Percentiles rank a stretch among this genome's conserved stretches.
These are phyloP conservation scores for Cephalopterus ornatus DNA, from an alignment of 2,113 vertebrate species.

Conservation along the genomic window DNA sequence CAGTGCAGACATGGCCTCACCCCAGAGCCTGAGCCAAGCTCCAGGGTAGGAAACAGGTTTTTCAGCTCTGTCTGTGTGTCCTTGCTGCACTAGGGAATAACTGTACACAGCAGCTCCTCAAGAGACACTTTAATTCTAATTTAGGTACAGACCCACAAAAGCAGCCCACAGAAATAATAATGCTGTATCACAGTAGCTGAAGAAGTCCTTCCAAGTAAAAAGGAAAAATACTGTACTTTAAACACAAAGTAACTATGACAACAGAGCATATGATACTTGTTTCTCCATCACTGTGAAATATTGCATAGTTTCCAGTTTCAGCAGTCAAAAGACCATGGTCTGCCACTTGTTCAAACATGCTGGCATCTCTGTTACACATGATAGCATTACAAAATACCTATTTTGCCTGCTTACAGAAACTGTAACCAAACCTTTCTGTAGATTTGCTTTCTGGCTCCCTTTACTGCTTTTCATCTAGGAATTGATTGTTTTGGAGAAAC, in stretches of 20 bases:
- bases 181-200: background rate
- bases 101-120: background rate
- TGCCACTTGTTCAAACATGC: slow-evolving; percentile 22
- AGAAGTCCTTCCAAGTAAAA: background rate
- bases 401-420: background rate
- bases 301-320: slow-evolving; percentile 27
- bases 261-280: slow-evolving; percentile 27
- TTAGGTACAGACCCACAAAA: background rate
- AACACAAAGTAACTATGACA: slow-evolving; percentile 61
- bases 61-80: background rate
- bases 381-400: background rate
- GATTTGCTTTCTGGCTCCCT: background rate
- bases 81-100: background rate
- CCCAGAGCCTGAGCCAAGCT: background rate
- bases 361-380: background rate
- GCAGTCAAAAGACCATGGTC: slow-evolving; percentile 25
- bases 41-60: background rate
- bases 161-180: background rate
- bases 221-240: background rate
- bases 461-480: background rate
- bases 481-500: background rate
- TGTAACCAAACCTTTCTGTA: background rate
- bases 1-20: background rate
- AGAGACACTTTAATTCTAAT: background rate
- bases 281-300: slow-evolving; percentile 41